Percentiles rank a stretch among this genome's conserved stretches.
Conservation (phyloP, 2,113 vertebrate species). For the Stictonetta naevosa region DNA sequence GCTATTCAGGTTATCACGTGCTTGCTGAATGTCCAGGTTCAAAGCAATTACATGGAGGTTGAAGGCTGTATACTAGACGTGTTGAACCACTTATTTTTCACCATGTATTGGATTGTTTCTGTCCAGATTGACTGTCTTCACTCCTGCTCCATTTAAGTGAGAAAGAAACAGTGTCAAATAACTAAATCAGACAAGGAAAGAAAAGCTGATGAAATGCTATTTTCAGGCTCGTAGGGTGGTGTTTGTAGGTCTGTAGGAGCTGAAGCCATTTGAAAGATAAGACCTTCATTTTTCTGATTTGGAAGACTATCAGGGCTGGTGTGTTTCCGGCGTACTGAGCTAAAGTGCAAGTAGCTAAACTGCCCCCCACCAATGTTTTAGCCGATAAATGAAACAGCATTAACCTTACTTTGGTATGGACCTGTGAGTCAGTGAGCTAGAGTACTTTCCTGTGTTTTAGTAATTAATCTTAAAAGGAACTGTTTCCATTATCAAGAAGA, state of each 20-base stretch:
- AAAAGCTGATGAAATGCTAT: background rate
- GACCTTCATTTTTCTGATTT: background rate
- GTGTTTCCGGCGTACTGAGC: background rate
- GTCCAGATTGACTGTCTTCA: background rate
- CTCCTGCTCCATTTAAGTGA: background rate
- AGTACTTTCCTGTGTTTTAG: background rate
- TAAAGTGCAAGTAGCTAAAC: background rate
- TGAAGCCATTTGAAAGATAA: background rate
- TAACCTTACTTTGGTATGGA: background rate
- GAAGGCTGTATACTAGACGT: background rate
- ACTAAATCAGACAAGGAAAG: background rate
- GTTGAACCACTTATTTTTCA: background rate
- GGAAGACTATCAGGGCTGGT: background rate
- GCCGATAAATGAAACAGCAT: background rate
- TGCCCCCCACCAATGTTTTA: background rate
- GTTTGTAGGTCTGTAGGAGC: background rate
- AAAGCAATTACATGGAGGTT: background rate
- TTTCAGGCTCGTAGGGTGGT: background rate
- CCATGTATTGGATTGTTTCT: background rate
- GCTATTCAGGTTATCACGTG: background rate
- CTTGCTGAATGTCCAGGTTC: background rate
- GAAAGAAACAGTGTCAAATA: background rate
- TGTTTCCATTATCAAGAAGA: background rate
- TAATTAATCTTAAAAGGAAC: background rate
- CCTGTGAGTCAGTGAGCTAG: background rate